Percentiles rank a stretch among this genome's conserved stretches.
phyloP scores from a whole-genome alignment of 2,113 vertebrate species.

The Laterallus jamaicensis region DNA sequence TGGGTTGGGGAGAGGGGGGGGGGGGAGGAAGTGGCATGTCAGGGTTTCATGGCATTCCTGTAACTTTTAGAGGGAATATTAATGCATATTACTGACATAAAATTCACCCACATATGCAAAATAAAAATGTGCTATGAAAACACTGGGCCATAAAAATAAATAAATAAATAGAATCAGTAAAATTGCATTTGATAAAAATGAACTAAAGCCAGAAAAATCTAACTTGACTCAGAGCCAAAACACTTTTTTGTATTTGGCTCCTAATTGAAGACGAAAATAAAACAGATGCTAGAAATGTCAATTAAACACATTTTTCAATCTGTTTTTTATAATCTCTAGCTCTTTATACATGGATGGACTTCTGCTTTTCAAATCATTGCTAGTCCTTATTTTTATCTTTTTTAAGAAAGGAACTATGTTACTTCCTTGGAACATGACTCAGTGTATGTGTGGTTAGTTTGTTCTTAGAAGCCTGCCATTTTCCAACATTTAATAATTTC shows the following conservation, averaged over 20 bases:
- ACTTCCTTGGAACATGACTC: background rate
- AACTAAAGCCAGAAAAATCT: conserved; percentile 30
- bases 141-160: background rate
- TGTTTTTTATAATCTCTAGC: conserved; percentile 23
- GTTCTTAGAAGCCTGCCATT: background rate
- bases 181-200: conserved; percentile 17
- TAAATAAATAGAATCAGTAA: background rate
- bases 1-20: background rate
- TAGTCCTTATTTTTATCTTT: background rate
- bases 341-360: background rate
- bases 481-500: background rate
- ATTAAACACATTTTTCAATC: conserved; percentile 28
- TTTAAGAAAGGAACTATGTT: background rate
- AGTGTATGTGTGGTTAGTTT: background rate
- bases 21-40: background rate
- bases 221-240: conserved; percentile 36
- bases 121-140: background rate
- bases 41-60: background rate
- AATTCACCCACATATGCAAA: background rate
- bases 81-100: background rate
- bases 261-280: conserved; percentile 55
- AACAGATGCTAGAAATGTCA: conserved; percentile 50
- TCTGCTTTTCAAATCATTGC: conserved; percentile 16
- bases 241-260: conserved; percentile 30
- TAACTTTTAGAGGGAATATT: background rate